Percentiles rank a stretch among this genome's conserved stretches.
Conservation (phyloP, 2,888 invertebrate genomes). For the Euzophera pinguis region DNA sequence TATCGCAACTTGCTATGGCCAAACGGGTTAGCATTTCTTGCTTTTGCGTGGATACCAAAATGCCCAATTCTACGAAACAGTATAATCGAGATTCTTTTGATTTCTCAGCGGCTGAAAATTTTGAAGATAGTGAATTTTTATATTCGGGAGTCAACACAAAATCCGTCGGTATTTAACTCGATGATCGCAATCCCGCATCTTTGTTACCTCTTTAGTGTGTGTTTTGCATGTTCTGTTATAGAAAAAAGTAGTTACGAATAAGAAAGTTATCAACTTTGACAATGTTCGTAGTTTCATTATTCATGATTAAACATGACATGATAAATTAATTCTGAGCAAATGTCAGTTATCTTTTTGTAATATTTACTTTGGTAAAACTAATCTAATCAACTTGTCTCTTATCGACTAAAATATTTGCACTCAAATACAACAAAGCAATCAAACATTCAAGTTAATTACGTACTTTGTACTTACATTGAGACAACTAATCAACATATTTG, state of each 20-base stretch:
- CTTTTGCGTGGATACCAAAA: constrained; percentile 50
- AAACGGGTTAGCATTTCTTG: constrained; percentile 38
- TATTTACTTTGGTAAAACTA: neutral
- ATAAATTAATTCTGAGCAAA: neutral
- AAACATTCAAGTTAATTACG: too few relatives aligned
- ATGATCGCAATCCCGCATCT: constrained; percentile 77
- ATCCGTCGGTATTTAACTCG: constrained; percentile 47
- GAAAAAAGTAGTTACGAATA: constrained; percentile 25
- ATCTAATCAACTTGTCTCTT: too few relatives aligned
- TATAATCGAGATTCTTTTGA: neutral
- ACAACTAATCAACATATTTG: too few relatives aligned
- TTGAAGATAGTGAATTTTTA: constrained; percentile 21
- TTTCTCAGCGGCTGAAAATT: constrained; percentile 22
- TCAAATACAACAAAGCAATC: too few relatives aligned
- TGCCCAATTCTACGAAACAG: constrained; percentile 13
- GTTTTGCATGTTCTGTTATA: constrained; percentile 58
- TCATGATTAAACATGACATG: too few relatives aligned
- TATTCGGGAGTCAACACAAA: constrained; percentile 23
- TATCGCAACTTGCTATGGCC: constrained; percentile 60
- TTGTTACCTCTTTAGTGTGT: constrained; percentile 53
- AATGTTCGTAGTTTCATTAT: neutral
- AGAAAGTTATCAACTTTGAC: neutral
- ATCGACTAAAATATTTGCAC: too few relatives aligned
- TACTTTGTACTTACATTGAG: too few relatives aligned
- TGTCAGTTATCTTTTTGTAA: neutral